phyloP scores from a whole-genome alignment of 2,113 vertebrate genomes.

The Macrotus californicus region DNA sequence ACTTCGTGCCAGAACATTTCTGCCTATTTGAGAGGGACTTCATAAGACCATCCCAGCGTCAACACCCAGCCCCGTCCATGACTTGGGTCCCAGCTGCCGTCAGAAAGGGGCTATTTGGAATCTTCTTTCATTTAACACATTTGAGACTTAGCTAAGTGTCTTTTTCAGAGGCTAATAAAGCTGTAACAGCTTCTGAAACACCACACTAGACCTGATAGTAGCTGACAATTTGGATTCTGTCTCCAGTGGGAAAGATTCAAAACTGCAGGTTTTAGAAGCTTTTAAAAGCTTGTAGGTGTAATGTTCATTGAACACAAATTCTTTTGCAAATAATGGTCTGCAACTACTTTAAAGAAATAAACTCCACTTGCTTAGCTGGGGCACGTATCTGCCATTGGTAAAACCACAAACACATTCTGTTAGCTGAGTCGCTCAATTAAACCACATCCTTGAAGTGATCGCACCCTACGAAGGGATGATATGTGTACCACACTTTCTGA shows the following conservation, averaged over 20 bases:
- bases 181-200: constrained; percentile 53
- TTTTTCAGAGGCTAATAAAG: constrained; percentile 61
- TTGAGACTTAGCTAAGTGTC: constrained; percentile 46
- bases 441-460: constrained; percentile 23
- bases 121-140: constrained; percentile 42
- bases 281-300: constrained; percentile 55
- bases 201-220: not conserved
- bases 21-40: not conserved
- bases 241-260: constrained; percentile 47
- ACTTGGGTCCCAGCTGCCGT: not conserved
- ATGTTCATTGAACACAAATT: constrained; percentile 56
- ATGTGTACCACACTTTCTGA: not conserved
- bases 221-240: constrained; percentile 15
- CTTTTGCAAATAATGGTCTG: constrained; percentile 51
- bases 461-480: not conserved
- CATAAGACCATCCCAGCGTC: not conserved
- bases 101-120: not conserved
- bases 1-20: not conserved
- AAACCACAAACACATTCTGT: constrained; percentile 37
- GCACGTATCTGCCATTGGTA: not conserved
- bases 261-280: constrained; percentile 40
- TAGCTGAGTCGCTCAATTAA: constrained; percentile 47
- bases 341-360: constrained; percentile 47
- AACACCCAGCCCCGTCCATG: not conserved
- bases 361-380: not conserved